Conservation (phyloP, 1,140 invertebrate genomes). For the Achroia grisella region DNA sequence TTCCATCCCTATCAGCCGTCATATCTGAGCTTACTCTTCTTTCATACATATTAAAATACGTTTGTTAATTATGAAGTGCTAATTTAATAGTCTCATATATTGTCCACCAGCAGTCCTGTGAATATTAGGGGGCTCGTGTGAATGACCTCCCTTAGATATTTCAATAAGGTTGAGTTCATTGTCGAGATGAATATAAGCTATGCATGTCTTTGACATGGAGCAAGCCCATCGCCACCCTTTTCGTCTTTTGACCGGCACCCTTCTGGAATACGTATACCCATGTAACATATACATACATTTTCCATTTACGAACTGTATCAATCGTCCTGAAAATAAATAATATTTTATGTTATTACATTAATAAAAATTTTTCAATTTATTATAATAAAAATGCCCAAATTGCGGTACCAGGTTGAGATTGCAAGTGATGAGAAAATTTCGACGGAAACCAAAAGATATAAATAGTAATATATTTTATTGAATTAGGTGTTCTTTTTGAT, state of each 20-base stretch:
- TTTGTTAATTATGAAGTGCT: no score
- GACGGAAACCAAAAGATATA: no score
- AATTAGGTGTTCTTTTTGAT: no score
- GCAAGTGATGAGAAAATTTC: no score
- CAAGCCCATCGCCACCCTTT: slow-evolving; percentile 19
- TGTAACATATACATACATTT: slow-evolving; percentile 9
- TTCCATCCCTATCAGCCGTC: no score
- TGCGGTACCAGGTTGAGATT: no score
- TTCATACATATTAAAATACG: no score
- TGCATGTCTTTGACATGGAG: slow-evolving; percentile 16
- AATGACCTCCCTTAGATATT: slow-evolving; percentile 11
- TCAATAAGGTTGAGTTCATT: slow-evolving; percentile 11
- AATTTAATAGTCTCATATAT: slow-evolving; percentile 15
- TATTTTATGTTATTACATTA: neutral
- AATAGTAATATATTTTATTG: no score
- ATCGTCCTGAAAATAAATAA: slow-evolving; percentile 10
- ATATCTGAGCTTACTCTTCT: no score
- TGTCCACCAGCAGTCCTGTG: slow-evolving; percentile 11
- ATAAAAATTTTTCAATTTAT: no score
- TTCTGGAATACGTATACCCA: slow-evolving; percentile 26
- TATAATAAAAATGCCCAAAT: no score
- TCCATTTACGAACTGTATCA: slow-evolving; percentile 20
- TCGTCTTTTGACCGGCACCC: slow-evolving; percentile 8
- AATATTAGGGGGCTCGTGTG: slow-evolving; percentile 8
- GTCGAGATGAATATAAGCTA: slow-evolving; percentile 25